phyloP scores from a whole-genome alignment of 2,797 vertebrate genomes.

The Chaetodon trifasciatus region DNA sequence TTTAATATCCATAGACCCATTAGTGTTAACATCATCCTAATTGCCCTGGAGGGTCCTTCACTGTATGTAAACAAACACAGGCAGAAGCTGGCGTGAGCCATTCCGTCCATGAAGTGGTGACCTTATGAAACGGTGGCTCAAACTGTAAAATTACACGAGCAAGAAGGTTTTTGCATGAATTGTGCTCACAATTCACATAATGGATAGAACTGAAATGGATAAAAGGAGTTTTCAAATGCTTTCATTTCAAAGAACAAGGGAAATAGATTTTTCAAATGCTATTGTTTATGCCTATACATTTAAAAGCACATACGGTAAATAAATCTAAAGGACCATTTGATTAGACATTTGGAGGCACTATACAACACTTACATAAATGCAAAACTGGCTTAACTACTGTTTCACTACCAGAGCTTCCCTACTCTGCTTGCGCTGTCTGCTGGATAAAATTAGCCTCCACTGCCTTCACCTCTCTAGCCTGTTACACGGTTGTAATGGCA shows the following conservation, averaged over 20 bases:
- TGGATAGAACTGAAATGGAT: background rate
- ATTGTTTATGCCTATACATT: too few species aligned
- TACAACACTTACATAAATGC: background rate
- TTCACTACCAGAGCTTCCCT: background rate
- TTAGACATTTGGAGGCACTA: background rate
- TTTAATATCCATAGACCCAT: conserved; percentile 63
- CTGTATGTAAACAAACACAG: conserved; percentile 61
- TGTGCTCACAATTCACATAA: background rate
- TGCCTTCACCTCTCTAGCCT: conserved; percentile 38
- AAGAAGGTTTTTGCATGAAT: conserved; percentile 11
- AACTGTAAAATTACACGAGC: conserved; percentile 34
- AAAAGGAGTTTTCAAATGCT: too few species aligned
- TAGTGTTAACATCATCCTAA: conserved; percentile 75
- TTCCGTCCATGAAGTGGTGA: conserved; percentile 46
- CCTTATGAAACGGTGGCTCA: conserved; percentile 45
- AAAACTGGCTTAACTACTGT: background rate
- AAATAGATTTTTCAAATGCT: too few species aligned
- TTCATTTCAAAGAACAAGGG: too few species aligned
- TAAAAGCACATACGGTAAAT: too few species aligned
- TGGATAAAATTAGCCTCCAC: conserved; percentile 30
- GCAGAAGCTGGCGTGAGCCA: conserved; percentile 36
- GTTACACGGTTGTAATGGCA: conserved; percentile 42
- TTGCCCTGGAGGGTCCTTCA: conserved; percentile 63
- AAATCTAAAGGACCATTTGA: background rate
- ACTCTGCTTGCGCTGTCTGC: background rate